Evolutionary conservation across 1,140 invertebrate species (phyloP).

Genomic region (Drosophila ironensis): DNA sequence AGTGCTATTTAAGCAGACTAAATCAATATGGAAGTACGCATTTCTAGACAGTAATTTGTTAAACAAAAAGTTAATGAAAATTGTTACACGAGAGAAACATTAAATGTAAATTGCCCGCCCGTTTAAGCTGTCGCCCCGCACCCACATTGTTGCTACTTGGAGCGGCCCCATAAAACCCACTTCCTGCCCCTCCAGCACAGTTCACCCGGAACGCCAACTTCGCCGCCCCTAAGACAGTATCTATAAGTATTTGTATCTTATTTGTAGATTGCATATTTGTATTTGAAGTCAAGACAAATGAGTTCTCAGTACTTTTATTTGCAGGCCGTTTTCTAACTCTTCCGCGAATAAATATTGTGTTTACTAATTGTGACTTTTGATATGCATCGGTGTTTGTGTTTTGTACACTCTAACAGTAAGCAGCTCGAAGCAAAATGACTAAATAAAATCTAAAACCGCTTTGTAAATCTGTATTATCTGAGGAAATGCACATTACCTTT

Average conservation of each 20-base stretch:
- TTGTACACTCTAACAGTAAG: conserved; percentile 68
- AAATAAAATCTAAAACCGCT: conserved; percentile 52
- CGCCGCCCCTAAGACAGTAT: conserved; percentile 67
- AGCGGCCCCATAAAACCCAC: too few relatives aligned
- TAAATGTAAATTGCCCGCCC: conserved; percentile 57
- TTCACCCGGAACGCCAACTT: conserved; percentile 47
- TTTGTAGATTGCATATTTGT: conserved; percentile 55
- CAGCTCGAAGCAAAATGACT: conserved; percentile 66
- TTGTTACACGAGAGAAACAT: conserved; percentile 62
- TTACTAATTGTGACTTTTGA: conserved; percentile 54
- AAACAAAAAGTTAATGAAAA: conserved; percentile 50
- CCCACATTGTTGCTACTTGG: conserved; percentile 53
- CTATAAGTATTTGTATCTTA: conserved; percentile 72
- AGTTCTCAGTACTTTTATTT: conserved; percentile 15
- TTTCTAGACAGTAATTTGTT: conserved; percentile 78
- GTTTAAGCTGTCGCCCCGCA: conserved; percentile 4
- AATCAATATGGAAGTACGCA: conserved; percentile 55
- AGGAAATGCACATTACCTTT: conserved; percentile 68
- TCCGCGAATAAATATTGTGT: conserved; percentile 68
- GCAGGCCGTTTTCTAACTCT: conserved; percentile 29
- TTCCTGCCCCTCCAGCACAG: conserved; percentile 21
- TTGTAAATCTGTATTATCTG: conserved; percentile 70
- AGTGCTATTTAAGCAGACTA: conserved; percentile 17
- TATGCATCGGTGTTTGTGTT: conserved; percentile 31
- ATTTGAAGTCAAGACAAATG: conserved; percentile 34